Evolutionary conservation across 2,888 invertebrate genomes (phyloP).

Genomic region (Cryptosula pallasiana): DNA sequence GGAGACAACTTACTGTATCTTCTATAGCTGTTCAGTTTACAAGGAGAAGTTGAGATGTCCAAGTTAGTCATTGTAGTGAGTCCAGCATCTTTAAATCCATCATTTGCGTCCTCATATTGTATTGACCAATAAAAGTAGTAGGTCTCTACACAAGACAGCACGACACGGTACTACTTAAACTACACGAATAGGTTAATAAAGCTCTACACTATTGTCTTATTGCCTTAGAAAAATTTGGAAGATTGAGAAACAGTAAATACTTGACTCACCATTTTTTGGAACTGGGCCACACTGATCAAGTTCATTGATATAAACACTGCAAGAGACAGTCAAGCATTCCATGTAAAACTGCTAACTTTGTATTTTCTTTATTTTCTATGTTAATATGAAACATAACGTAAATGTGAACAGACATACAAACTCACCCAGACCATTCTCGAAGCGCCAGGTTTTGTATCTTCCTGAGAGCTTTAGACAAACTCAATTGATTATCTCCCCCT

Average conservation of each 20-base stretch:
- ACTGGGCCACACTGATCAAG: not conserved
- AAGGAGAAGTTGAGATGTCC: not conserved
- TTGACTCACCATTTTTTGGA: not conserved
- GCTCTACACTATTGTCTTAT: not conserved
- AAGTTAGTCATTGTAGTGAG: not conserved
- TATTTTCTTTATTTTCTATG: too few species aligned
- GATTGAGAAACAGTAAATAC: too few species aligned
- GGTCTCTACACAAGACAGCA: not conserved
- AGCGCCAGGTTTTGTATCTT: conserved; percentile 13
- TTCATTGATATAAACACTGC: not conserved
- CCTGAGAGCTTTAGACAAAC: conserved; percentile 14
- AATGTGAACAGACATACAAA: not conserved
- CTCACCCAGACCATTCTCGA: conserved; percentile 17
- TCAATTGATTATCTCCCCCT: conserved; percentile 36
- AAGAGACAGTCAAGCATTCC: not conserved
- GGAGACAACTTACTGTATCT: not conserved
- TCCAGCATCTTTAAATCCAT: not conserved
- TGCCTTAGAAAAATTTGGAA: too few species aligned
- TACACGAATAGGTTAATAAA: too few species aligned
- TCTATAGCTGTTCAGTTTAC: conserved; percentile 17
- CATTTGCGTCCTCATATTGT: not conserved
- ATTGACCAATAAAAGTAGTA: conserved; percentile 12
- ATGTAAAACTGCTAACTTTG: too few species aligned
- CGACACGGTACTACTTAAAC: not conserved
- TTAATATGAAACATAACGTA: not conserved